Evolutionary conservation across 2,888 invertebrate species (phyloP).

Genomic region (Malacosoma neustria): DNA sequence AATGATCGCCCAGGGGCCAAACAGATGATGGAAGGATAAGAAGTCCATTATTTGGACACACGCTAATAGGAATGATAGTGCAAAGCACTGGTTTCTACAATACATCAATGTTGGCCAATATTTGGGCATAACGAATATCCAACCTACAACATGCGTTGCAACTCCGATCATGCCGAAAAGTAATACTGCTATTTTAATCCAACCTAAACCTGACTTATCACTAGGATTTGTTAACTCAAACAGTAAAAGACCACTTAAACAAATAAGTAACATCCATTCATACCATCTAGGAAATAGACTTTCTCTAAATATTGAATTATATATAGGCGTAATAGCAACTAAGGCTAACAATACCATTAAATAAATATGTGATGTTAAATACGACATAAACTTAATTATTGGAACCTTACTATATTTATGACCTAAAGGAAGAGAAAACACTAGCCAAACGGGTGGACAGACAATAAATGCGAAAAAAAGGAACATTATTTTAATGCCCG

Average conservation of each 20-base stretch:
- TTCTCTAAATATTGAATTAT: conserved; percentile 83
- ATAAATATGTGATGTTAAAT: conserved; percentile 98
- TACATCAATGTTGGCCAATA: conserved; percentile 93
- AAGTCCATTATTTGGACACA: conserved; percentile 99
- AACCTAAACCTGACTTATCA: conserved; percentile 97
- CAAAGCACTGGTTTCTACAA: conserved; percentile 97
- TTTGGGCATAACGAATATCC: conserved; percentile 78
- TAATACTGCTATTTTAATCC: conserved; percentile 91
- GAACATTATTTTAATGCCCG: conserved; percentile 94
- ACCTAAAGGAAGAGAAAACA: conserved; percentile 94
- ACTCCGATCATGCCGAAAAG: conserved; percentile 93
- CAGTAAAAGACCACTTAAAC: conserved; percentile 94
- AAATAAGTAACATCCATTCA: conserved; percentile 95
- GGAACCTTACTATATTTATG: conserved; percentile 98
- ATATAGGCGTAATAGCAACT: conserved; percentile 91
- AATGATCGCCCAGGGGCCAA: conserved; percentile 99
- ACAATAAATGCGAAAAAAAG: conserved; percentile 94
- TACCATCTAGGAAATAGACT: conserved; percentile 94
- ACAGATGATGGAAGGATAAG: conserved; percentile 98
- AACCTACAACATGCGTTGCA: conserved; percentile 89
- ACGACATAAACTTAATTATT: conserved; percentile 99
- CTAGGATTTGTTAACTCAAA: conserved; percentile 98
- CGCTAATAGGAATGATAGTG: conserved; percentile 93
- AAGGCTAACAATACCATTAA: conserved; percentile 94
- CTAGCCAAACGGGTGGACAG: conserved; percentile 97